phyloP scores from a whole-genome alignment of 1,140 invertebrate species.

The Acromyrmex charruanus region DNA sequence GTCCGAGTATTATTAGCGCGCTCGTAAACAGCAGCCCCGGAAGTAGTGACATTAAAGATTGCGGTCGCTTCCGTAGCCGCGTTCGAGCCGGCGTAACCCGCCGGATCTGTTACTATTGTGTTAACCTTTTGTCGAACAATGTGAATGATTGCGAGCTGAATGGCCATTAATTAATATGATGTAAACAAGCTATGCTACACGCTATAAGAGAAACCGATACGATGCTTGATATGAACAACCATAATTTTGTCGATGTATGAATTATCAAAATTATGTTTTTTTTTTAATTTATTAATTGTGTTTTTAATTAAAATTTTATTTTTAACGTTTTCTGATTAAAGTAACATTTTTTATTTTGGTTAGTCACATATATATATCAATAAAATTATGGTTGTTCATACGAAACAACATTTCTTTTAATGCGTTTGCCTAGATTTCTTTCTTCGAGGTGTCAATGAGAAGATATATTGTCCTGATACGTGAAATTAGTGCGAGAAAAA shows the following conservation, averaged over 20 bases:
- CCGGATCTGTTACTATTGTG: conserved; percentile 4
- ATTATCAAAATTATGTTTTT: too few relatives aligned
- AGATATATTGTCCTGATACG: neutral
- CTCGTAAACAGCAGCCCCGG: conserved; percentile 57
- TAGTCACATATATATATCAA: too few relatives aligned
- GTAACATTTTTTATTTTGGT: too few relatives aligned
- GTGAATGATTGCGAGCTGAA: conserved; percentile 19
- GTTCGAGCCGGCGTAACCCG: conserved; percentile 6
- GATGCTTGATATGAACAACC: too few relatives aligned
- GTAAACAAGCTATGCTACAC: conserved; percentile 12
- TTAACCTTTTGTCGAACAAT: conserved; percentile 57
- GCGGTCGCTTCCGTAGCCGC: conserved; percentile 65
- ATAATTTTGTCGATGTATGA: too few relatives aligned
- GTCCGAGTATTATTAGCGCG: conserved; percentile 55
- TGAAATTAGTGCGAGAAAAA: neutral
- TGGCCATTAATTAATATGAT: conserved; percentile 25
- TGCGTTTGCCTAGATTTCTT: neutral
- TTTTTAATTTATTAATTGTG: too few relatives aligned
- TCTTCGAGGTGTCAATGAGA: neutral
- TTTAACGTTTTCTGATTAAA: too few relatives aligned
- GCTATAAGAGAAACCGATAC: too few relatives aligned
- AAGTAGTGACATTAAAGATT: conserved; percentile 73
- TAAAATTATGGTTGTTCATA: too few relatives aligned
- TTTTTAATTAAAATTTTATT: too few relatives aligned
- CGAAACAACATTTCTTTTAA: too few relatives aligned